phyloP scores from a whole-genome alignment of 2,888 invertebrate genomes.

The Tigriopus californicus region DNA sequence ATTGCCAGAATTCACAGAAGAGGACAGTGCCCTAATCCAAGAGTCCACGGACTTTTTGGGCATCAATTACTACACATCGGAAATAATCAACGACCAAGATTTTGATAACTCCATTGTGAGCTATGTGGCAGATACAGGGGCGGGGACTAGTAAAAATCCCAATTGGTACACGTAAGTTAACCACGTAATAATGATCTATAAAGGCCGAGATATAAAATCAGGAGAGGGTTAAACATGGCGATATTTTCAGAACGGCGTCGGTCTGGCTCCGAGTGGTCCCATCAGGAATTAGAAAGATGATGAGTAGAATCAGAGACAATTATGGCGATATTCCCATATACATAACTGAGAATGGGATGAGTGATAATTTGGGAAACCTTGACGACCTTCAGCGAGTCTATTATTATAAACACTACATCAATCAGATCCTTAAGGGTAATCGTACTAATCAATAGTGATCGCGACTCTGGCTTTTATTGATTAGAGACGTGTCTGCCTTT shows the following conservation, averaged over 20 bases:
- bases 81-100: not conserved
- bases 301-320: not conserved
- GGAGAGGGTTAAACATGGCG: too few relatives aligned
- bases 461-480: too few relatives aligned
- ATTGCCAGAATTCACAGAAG: constrained; percentile 2
- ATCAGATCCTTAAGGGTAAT: constrained; percentile 4
- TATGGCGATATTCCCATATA: not conserved
- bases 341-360: constrained; percentile 10
- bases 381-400: constrained; percentile 7
- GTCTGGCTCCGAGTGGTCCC: not conserved
- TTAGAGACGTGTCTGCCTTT: not conserved
- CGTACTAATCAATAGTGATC: too few relatives aligned
- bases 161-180: too few relatives aligned
- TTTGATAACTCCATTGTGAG: too few relatives aligned
- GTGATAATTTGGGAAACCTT: constrained; percentile 4
- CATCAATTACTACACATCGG: constrained; percentile 7
- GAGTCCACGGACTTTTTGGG: constrained; percentile 10
- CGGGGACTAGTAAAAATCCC: too few relatives aligned
- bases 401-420: constrained; percentile 13
- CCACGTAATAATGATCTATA: too few relatives aligned
- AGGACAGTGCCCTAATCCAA: not conserved
- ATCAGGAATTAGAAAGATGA: not conserved
- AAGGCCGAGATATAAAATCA: too few relatives aligned
- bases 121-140: too few relatives aligned
- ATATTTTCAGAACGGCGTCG: not conserved